Base-by-base conservation (phyloP, 2,113 vertebrate genomes). In the Osmerus mordax region DNA sequence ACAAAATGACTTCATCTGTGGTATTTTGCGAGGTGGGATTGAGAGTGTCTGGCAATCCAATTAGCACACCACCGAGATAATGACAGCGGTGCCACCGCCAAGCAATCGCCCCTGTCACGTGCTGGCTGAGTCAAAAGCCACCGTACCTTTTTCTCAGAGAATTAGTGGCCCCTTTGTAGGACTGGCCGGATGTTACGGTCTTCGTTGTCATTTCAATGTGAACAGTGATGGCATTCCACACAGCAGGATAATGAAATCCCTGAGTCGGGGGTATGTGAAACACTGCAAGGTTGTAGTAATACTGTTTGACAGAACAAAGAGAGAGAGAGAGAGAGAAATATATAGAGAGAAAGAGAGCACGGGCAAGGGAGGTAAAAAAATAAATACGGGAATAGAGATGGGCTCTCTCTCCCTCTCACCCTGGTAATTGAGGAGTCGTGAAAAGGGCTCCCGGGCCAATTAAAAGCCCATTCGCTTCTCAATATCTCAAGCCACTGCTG, bases 41-140 rank as follows among this genome's bases (percentile, higher is more conserved):
- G 77, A 82, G 84, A 77, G 79, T 78, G 83, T 81, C 81, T 80
- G 75, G 65, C 41, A 78, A 87, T 79, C 80, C 78, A 88, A 84
- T 88, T 82, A 86, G 68, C 77, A 84, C 71, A 82, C 47, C 61
- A 21, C 56, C 69, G 70, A 83, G 80, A 82, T 84, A 84, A 86
- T 77, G 76, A 83, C 67, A 54, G 65, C 21, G 71, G 67, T 70
- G 70, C 21, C 74, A 21, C 7, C 5, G 56, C 69, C 72, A 28
- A 70, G 75, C 72, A 71, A 80, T 67, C 71, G 18, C 2, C 76
- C 74, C 65, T 68, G 82, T 84, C 76, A 72, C 72, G 69, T 51
- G 73, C 68, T 69, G 77, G 73, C 60, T 62, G 56, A 77, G 47
- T 75, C 61, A 41, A 78, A 81, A 82, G 65, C 18, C 69, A 16